Evolutionary conservation across 1,140 invertebrate species (phyloP), one percentile per base, ranked within the genome.

Genomic region (Bombus breviceps): DNA sequence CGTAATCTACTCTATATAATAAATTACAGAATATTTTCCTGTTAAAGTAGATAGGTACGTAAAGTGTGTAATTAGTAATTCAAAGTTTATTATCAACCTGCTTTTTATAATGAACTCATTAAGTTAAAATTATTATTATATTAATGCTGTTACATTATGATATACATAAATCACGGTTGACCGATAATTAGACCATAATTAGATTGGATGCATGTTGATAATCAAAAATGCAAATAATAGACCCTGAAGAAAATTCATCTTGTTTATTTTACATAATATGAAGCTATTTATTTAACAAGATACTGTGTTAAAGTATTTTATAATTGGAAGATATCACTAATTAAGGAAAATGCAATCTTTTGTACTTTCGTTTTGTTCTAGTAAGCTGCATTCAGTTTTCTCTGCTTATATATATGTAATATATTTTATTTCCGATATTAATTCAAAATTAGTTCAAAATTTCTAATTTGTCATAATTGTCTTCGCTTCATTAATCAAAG

Each of bases 161-260:
- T 81, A 68, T 83, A 86, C 69, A 84, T 75, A 77, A 69, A 88
- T 66, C 78, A 81, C 64, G 71, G 37, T 39, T 77, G 66, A 81
- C 76, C 69, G 87, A 86, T 80, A 86, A 89, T 90, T 78, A 59
- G 13, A 39, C 6, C 10, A 79, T 87, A 87, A 89, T 89, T 68
- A 71, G 76, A 85, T 88, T 77, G 77, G 85, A 59, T 37, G 57
- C 72, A 68, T 64, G 68, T 57, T 39, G 62, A 57, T 43, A 57
- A 71, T 59, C 73, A 66, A 43, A 77, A 72, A 83, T 81, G 41
- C 59, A 80, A 86, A 53, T 79, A 43, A 64, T 32, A 74, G 57
- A 37, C 69, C 43, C 37, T 71, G 66, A 68, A 74, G 78, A 81
- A 71, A 15, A 41, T 15, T 57, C 1, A 37, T 57, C 22, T 15